phyloP scores from a whole-genome alignment of 2,113 vertebrate species.

The Sterna hirundo region DNA sequence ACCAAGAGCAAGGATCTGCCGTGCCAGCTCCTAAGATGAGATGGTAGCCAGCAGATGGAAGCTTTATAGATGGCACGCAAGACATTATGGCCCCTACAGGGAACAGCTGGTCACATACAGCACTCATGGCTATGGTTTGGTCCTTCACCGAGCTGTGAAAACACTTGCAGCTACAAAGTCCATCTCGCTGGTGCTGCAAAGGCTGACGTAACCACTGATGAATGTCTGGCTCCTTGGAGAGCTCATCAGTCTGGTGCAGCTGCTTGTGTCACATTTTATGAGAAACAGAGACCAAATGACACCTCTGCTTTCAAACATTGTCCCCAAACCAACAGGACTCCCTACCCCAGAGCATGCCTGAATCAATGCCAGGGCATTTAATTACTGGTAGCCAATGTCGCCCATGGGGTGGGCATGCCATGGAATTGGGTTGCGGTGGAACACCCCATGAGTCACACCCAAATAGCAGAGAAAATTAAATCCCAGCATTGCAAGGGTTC shows the following conservation, averaged over 20 bases:
- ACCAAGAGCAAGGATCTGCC: neutral
- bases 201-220: conserved; percentile 1
- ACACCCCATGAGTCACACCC: conserved; percentile 17
- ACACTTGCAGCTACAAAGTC: neutral
- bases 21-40: neutral
- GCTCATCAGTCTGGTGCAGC: conserved; percentile 20
- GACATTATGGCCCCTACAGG: neutral
- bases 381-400: neutral
- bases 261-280: conserved; percentile 55
- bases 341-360: neutral
- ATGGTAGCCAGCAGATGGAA: neutral
- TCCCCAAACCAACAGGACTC: neutral
- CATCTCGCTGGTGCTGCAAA: neutral
- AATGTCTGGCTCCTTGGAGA: conserved; percentile 16
- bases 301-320: conserved; percentile 1
- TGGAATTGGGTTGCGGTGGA: neutral
- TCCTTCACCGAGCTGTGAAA: neutral
- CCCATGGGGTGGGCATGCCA: neutral
- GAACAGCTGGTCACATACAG: neutral
- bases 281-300: conserved; percentile 33
- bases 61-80: neutral
- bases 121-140: neutral
- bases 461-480: conserved; percentile 31
- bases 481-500: neutral
- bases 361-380: conserved; percentile 31